These are phyloP conservation scores for Mixornis gularis DNA, from an alignment of 2,113 vertebrate species.

Conservation along the genomic window DNA sequence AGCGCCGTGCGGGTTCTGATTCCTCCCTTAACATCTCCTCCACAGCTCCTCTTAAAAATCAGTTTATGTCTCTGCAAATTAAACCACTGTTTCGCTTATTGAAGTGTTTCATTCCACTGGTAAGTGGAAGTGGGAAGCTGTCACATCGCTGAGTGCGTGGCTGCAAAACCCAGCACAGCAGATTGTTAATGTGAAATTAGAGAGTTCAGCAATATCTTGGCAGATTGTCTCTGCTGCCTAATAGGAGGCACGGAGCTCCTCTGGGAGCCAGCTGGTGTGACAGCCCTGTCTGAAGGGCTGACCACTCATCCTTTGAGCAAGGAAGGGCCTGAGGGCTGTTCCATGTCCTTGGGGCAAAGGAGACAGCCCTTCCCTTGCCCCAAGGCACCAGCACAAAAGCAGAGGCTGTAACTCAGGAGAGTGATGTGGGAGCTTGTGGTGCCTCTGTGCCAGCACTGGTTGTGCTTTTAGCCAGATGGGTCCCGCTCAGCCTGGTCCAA, in stretches of 20 bases:
- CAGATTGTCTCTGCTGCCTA: not conserved
- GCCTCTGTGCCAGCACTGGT: not conserved
- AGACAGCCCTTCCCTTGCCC: not conserved
- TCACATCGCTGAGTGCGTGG: not conserved
- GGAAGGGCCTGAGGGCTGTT: not conserved
- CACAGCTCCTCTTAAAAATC: not conserved
- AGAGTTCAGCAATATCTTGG: not conserved
- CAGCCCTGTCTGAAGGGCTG: not conserved
- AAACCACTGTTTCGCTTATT: not conserved
- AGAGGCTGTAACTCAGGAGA: not conserved
- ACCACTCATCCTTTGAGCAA: not conserved
- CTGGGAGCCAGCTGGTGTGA: not conserved
- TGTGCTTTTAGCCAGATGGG: not conserved
- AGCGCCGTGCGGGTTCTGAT: accelerated
- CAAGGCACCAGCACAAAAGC: not conserved
- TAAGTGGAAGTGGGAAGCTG: not conserved
- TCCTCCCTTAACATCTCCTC: not conserved
- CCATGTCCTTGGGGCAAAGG: not conserved
- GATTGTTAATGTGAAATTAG: not conserved
- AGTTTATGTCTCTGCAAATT: not conserved
- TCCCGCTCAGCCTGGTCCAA: not conserved
- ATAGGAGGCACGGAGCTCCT: not conserved
- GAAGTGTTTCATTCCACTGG: not conserved
- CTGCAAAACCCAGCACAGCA: not conserved
- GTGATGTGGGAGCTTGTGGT: not conserved